These are phyloP conservation scores for Tenebrosternarchus preto DNA, from an alignment of 2,113 vertebrate species.

Conservation along the genomic window DNA sequence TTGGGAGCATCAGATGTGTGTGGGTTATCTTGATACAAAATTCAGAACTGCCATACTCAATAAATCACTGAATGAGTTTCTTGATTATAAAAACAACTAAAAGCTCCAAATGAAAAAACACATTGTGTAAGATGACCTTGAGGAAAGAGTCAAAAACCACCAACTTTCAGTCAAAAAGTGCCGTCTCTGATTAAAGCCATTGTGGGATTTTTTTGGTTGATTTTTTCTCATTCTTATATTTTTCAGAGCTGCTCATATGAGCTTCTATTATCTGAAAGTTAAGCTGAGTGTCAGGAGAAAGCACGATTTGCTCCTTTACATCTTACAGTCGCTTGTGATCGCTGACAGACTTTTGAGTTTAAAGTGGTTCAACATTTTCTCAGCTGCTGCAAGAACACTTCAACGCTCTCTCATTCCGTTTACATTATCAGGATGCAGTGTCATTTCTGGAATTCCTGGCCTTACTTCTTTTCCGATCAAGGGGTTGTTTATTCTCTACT, in stretches of 20 bases:
- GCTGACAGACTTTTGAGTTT: conserved; percentile 26
- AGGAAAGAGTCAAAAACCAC: conserved; percentile 18
- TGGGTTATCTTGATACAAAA: conserved; percentile 50
- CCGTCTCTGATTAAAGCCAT: conserved; percentile 29
- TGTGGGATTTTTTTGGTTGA: not conserved
- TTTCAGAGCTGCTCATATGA: not conserved
- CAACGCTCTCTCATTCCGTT: conserved; percentile 44
- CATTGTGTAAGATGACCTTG: conserved; percentile 16
- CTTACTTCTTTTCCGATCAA: conserved; percentile 32
- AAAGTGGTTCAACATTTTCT: conserved; percentile 19
- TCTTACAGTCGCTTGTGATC: conserved; percentile 28
- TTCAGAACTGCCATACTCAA: conserved; percentile 41
- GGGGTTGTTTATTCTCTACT: conserved; percentile 39
- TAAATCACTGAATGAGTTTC: conserved; percentile 30
- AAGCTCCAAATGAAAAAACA: conserved; percentile 40
- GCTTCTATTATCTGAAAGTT: not conserved
- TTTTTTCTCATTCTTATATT: conserved; percentile 17
- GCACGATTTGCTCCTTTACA: not conserved
- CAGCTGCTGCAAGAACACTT: conserved; percentile 13
- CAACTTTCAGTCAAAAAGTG: conserved; percentile 20
- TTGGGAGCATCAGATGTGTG: conserved; percentile 45
- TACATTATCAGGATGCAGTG: conserved; percentile 48
- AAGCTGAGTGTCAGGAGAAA: conserved; percentile 33
- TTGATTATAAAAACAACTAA: conserved; percentile 48
- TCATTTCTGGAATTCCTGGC: conserved; percentile 44